Conservation (phyloP, 2,888 invertebrate genomes). For the Metacarcinus magister region DNA sequence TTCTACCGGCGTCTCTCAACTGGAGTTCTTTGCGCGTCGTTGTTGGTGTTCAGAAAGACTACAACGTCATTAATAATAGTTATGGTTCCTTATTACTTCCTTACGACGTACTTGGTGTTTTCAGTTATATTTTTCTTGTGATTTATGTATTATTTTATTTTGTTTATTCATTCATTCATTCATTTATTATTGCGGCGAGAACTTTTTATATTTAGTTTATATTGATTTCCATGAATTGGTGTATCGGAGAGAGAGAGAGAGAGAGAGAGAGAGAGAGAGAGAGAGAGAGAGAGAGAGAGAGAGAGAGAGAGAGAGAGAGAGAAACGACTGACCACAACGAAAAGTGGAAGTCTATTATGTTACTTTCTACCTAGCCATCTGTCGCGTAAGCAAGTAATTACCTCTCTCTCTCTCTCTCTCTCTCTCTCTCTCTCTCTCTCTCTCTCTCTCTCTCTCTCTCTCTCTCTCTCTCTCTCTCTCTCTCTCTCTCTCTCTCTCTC, state of each 20-base stretch:
- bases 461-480: conserved; percentile 21
- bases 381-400: neutral
- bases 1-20: neutral
- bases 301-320: neutral
- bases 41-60: no score
- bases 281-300: neutral
- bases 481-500: neutral
- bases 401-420: neutral
- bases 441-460: conserved; percentile 17
- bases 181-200: neutral
- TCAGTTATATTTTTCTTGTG: no score
- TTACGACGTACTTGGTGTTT: no score
- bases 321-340: neutral
- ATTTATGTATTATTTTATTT: neutral
- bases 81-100: no score
- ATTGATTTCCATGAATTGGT: neutral
- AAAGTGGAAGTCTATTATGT: neutral
- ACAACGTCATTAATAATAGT: no score
- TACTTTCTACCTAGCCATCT: neutral
- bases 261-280: neutral
- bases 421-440: neutral
- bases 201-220: neutral
- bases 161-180: neutral
- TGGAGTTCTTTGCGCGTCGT: no score
- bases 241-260: neutral